Conservation (phyloP, 2,113 vertebrate species). For the Aplodontia rufa region DNA sequence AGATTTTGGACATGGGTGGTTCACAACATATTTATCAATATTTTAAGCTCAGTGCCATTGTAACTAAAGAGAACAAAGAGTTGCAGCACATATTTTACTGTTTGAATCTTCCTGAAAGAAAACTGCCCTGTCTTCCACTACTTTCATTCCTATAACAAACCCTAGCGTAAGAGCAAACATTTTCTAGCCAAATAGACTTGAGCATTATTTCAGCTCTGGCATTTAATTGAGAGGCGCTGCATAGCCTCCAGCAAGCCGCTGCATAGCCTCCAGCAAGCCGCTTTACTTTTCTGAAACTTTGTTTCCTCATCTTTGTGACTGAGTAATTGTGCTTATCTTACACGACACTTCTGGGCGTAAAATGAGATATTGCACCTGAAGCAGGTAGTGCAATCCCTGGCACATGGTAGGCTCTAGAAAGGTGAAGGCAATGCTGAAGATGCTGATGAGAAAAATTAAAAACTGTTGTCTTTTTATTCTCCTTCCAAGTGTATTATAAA, state of each 20-base stretch:
- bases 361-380: not conserved
- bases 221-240: not conserved
- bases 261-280: not conserved
- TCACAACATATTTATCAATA: not conserved
- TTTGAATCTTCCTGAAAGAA: not conserved
- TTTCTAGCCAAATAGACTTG: not conserved
- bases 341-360: not conserved
- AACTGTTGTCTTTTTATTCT: not conserved
- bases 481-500: not conserved
- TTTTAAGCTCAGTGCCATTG: not conserved
- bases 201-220: not conserved
- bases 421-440: not conserved
- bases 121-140: not conserved
- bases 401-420: not conserved
- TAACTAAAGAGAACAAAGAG: not conserved
- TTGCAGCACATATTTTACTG: not conserved
- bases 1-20: not conserved
- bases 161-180: not conserved
- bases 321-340: not conserved
- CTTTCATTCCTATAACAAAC: not conserved
- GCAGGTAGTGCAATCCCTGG: not conserved
- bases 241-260: not conserved
- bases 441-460: not conserved
- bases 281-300: constrained; percentile 17
- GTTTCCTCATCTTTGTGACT: not conserved